Conservation (phyloP, 2,113 vertebrate species). For the Plectropomus leopardus region DNA sequence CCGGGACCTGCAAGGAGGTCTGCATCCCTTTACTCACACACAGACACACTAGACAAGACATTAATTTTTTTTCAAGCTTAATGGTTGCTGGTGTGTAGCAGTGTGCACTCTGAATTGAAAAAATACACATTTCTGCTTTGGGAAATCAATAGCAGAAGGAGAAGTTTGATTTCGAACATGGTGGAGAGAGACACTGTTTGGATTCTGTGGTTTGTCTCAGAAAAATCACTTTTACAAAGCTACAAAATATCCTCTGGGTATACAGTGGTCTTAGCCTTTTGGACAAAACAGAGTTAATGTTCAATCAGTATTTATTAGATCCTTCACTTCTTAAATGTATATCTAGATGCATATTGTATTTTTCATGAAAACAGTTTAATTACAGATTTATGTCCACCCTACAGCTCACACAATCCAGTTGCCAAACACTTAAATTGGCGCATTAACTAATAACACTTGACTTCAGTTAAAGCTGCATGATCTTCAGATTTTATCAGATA, state of each 20-base stretch:
- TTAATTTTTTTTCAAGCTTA: constrained; percentile 16
- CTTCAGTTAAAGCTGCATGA: constrained; percentile 4
- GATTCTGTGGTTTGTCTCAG: not conserved
- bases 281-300: not conserved
- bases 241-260: not conserved
- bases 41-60: constrained; percentile 15
- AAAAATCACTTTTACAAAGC: not conserved
- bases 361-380: constrained; percentile 6
- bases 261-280: not conserved
- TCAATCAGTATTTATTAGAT: not conserved
- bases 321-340: constrained; percentile 9
- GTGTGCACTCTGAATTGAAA: constrained; percentile 14
- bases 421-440: not conserved
- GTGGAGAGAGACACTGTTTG: constrained; percentile 1
- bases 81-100: constrained; percentile 6
- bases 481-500: constrained; percentile 3
- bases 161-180: constrained; percentile 20
- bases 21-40: constrained; percentile 5
- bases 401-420: not conserved
- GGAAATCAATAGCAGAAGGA: constrained; percentile 22
- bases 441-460: constrained; percentile 32
- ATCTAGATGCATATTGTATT: not conserved
- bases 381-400: constrained; percentile 4
- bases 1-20: constrained; percentile 89
- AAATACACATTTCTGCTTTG: not conserved